A percentile compares a stretch with the other conserved stretches of the same genome.
phyloP scores from a whole-genome alignment of 2,797 vertebrate genomes.

The Varecia variegata region DNA sequence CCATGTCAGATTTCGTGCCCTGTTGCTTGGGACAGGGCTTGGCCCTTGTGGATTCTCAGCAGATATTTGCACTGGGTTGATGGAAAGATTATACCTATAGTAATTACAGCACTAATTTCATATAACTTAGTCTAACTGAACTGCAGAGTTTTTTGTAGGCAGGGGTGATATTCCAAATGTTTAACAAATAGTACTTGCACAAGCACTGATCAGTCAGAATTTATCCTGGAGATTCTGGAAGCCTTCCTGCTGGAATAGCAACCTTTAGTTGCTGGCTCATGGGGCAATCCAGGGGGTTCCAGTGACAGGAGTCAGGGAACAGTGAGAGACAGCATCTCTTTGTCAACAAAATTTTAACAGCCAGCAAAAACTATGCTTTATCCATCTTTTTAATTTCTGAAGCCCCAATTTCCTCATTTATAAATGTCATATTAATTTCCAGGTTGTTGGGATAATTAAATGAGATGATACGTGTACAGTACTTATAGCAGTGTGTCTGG shows the following conservation, averaged over 20 bases:
- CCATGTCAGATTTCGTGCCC: not conserved
- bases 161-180: not conserved
- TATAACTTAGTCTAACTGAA: not conserved
- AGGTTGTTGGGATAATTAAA: not conserved
- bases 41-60: not conserved
- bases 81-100: not conserved
- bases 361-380: not conserved
- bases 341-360: not conserved
- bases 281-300: not conserved
- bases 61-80: not conserved
- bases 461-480: not conserved
- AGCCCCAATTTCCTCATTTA: not conserved
- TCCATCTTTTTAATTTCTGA: not conserved
- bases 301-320: not conserved
- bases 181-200: not conserved
- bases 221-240: not conserved
- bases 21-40: not conserved
- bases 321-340: not conserved
- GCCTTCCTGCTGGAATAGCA: not conserved
- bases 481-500: not conserved
- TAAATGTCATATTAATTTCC: not conserved
- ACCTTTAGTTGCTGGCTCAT: not conserved
- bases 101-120: conserved; percentile 2
- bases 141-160: not conserved
- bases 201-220: not conserved